Evolutionary conservation across 92 coral and sea anemone species (phyloP).

Genomic region (Siderastrea radians): DNA sequence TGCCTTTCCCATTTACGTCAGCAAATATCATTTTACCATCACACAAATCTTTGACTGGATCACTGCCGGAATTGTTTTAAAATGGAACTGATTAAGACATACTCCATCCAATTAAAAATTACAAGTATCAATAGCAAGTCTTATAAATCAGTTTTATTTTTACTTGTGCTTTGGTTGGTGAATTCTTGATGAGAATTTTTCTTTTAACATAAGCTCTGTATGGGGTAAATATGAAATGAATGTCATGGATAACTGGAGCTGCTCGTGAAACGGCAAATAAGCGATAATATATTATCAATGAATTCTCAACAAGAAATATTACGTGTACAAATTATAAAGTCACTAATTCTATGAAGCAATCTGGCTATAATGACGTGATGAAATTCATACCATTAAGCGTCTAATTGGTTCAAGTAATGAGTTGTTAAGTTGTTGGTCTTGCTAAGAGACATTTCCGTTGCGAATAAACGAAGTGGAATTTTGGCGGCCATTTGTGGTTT

Average conservation of each 20-base stretch:
- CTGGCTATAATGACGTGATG: too few species aligned
- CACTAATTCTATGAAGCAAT: not conserved
- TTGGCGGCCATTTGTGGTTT: not conserved
- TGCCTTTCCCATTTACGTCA: not conserved
- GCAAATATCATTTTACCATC: not conserved
- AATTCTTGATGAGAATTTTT: not conserved
- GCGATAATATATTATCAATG: not conserved
- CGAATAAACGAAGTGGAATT: not conserved
- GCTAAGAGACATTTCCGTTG: conserved; percentile 7
- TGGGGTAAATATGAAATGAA: not conserved
- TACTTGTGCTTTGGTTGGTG: not conserved
- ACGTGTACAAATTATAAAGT: not conserved
- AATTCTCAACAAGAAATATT: not conserved
- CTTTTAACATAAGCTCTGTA: not conserved
- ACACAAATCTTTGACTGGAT: not conserved
- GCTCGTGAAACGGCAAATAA: not conserved
- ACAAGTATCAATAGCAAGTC: not conserved
- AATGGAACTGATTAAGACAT: not conserved
- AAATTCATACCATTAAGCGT: too few species aligned
- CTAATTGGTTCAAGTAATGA: not conserved
- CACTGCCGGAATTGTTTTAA: conserved; percentile 15
- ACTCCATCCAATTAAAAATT: not conserved
- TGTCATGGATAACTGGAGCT: not conserved
- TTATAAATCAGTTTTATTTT: not conserved
- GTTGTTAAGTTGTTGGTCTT: not conserved